Conservation (phyloP, 1,140 invertebrate species). For the Kradibia gibbosae region DNA sequence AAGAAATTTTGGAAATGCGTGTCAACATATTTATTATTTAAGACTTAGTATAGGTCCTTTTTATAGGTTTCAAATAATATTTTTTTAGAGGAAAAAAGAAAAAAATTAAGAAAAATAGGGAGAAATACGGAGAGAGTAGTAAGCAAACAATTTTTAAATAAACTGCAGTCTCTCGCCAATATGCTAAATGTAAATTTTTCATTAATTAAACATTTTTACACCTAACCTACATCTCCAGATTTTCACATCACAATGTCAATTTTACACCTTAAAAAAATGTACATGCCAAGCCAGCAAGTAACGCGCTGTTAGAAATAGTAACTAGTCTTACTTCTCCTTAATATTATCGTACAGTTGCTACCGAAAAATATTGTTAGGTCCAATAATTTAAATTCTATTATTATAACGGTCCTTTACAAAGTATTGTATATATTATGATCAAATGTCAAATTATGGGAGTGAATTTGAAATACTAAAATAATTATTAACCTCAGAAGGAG, state of each 20-base stretch:
- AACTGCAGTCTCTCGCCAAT: not conserved
- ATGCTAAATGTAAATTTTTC: not conserved
- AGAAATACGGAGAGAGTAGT: too few species aligned
- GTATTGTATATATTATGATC: too few species aligned
- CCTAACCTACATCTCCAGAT: not conserved
- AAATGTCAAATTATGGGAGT: too few species aligned
- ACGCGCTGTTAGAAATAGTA: not conserved
- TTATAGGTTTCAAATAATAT: too few species aligned
- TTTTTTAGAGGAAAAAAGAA: too few species aligned
- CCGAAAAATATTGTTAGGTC: not conserved
- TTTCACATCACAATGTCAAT: not conserved
- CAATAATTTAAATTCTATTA: not conserved
- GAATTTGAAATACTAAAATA: too few species aligned
- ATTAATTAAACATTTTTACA: not conserved
- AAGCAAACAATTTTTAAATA: not conserved
- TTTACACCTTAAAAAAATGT: not conserved
- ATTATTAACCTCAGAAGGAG: too few species aligned
- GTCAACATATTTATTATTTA: too few species aligned
- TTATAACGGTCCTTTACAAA: too few species aligned
- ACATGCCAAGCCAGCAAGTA: not conserved
- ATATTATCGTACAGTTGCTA: not conserved
- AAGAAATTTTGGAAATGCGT: too few species aligned
- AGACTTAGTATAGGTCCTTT: too few species aligned
- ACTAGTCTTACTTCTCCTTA: not conserved
- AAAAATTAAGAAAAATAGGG: too few species aligned